These are phyloP conservation scores for Polymixis flavicincta DNA, from an alignment of 2,888 invertebrate species.

Conservation along the genomic window DNA sequence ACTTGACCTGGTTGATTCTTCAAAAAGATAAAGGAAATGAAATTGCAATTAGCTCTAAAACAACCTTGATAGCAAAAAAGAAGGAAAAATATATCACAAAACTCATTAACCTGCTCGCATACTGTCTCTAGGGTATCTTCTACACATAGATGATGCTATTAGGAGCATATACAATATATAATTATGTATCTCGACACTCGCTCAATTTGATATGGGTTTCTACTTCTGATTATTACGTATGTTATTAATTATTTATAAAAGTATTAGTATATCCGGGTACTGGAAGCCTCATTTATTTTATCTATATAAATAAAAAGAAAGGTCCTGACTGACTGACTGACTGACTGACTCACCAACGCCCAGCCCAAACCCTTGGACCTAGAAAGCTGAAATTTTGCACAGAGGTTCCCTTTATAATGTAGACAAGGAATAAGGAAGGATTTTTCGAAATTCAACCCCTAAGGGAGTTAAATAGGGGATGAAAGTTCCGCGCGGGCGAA, in stretches of 20 bases:
- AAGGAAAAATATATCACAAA: neutral
- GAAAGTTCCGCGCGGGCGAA: too few species aligned
- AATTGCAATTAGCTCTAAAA: neutral
- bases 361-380: too few species aligned
- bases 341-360: too few species aligned
- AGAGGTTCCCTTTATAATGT: too few species aligned
- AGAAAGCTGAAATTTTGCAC: too few species aligned
- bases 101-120: constrained; percentile 27
- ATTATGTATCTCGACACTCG: neutral
- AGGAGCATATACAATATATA: neutral
- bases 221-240: constrained; percentile 16
- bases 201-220: constrained; percentile 33
- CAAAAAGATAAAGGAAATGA: too few species aligned
- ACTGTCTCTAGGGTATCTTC: constrained; percentile 15
- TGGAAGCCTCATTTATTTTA: neutral
- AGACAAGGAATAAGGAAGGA: too few species aligned
- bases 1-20: too few species aligned
- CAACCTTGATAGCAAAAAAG: neutral
- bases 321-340: too few species aligned
- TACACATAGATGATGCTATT: neutral
- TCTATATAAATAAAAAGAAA: too few species aligned
- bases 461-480: too few species aligned
- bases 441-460: too few species aligned
- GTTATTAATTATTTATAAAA: constrained; percentile 24
- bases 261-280: neutral